Base-by-base conservation (phyloP, 2,888 invertebrate species). In the Himalopsyche kuldschensis region DNA sequence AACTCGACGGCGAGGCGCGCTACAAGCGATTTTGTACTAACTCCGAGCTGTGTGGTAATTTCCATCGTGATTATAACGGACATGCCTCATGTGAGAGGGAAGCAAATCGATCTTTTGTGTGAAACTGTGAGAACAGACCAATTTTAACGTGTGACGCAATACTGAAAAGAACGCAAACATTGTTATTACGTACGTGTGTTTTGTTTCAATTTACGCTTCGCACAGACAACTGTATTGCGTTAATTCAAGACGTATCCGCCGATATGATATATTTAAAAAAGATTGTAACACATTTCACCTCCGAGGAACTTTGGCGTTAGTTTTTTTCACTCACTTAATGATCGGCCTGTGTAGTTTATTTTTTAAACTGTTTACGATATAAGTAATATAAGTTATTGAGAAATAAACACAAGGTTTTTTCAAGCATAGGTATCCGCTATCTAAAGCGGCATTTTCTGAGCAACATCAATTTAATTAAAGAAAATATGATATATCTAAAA, bases 51-150 rank as follows among this genome's bases (percentile, higher is more conserved):
- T 78, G 78, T 55, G 63, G 63, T 78, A 82, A 82, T 78, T 82
- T 55, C 27, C 78, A 75, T 75, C 35, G 81, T 32, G 69, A 81
- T 75, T 75, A 30, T 69, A 20, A 27, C 75, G 47, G 75, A 81
- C 81, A 69, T 32, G 35, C 32, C 63, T 30, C 32, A 81, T 81
- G 81, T 48, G 81, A 75, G 75, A 81, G 75, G 81, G 76, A 76
- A 76, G 24, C 76, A 32, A 76, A 80, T 80, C 35, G 63, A 80
- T 80, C 81, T 30, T 46, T 32, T 47, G 35, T 75, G 35, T 30
- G 75, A 81, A 81, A 46, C 75, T 47, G 81, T 75, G 81, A 46
- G 47, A 55, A 81, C 41, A 32, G 32, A 80, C 76, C 41, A 76
- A 31, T 32, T 76, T 76, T 76, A 35, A 35, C 4, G 11, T 76